Percentiles rank a stretch among this genome's conserved stretches.
Conservation (phyloP, 2,888 invertebrate species). For the Drosophila nigricruria region DNA sequence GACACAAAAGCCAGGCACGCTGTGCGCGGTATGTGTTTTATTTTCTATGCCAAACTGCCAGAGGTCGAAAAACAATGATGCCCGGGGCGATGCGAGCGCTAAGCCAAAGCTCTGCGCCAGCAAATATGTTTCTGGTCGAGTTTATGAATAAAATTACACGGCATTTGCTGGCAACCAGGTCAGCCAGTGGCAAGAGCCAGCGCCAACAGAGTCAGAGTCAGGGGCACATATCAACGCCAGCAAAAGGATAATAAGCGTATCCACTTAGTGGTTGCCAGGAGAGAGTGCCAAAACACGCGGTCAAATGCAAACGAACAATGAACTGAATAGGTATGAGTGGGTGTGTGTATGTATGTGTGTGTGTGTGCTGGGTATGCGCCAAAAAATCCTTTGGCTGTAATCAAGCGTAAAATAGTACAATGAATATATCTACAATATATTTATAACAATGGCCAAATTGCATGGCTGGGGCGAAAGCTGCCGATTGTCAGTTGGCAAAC, state of each 20-base stretch:
- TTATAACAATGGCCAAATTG: constrained; percentile 73
- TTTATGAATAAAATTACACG: constrained; percentile 78
- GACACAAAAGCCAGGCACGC: constrained; percentile 80
- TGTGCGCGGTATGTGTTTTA: constrained; percentile 44
- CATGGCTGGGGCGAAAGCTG: constrained; percentile 47
- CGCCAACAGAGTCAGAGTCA: background rate
- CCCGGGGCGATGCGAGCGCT: constrained; percentile 14
- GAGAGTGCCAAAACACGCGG: constrained; percentile 77
- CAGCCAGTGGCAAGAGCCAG: background rate
- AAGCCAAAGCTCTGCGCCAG: constrained; percentile 46
- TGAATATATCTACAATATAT: constrained; percentile 80
- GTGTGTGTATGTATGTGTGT: background rate
- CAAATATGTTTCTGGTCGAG: constrained; percentile 63
- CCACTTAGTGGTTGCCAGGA: constrained; percentile 80
- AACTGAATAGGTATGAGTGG: background rate
- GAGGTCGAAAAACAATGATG: constrained; percentile 44
- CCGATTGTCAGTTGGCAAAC: constrained; percentile 70
- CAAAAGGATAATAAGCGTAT: constrained; percentile 79
- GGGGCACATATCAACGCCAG: constrained; percentile 70
- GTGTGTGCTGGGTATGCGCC: constrained; percentile 47
- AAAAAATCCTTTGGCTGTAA: constrained; percentile 73
- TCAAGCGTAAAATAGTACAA: constrained; percentile 83
- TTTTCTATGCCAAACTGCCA: constrained; percentile 71
- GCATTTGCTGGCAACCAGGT: constrained; percentile 29
- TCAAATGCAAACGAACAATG: constrained; percentile 70